A percentile compares a stretch with the other conserved stretches of the same genome.
Conservation (phyloP, 2,797 vertebrate species). For the Spheniscus humboldti region DNA sequence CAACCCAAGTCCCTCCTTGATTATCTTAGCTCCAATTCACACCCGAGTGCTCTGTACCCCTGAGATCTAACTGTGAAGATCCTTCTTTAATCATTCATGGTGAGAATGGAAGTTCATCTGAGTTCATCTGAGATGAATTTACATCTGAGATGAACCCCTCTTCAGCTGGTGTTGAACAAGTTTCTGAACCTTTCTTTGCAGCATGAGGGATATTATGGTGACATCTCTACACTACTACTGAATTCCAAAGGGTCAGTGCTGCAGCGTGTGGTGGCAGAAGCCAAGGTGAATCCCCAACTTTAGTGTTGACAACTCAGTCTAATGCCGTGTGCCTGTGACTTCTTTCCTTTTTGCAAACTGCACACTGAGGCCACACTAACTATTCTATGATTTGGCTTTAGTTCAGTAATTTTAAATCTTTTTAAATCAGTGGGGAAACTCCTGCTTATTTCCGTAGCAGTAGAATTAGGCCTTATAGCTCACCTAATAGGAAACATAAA, state of each 20-base stretch:
- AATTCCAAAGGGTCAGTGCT: neutral
- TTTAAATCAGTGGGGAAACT: neutral
- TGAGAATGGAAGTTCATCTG: neutral
- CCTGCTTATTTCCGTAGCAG: neutral
- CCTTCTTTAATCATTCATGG: neutral
- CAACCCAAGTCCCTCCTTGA: rapidly evolving
- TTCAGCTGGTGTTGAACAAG: neutral
- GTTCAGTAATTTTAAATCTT: neutral
- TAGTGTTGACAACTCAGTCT: neutral
- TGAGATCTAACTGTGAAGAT: neutral
- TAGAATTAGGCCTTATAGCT: neutral
- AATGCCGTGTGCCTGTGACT: neutral
- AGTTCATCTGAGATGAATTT: too few species aligned
- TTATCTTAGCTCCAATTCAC: neutral
- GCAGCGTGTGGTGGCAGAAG: neutral
- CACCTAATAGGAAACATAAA: neutral
- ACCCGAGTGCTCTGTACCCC: rapidly evolving
- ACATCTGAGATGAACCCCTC: neutral
- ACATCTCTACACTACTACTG: neutral
- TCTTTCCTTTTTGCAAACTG: neutral
- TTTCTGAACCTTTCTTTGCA: neutral
- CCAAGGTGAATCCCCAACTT: neutral
- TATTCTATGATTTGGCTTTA: neutral
- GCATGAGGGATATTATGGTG: rapidly evolving
- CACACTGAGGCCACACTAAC: neutral